phyloP scores from a whole-genome alignment of 2,113 vertebrate genomes.

The Balaenoptera acutorostrata region DNA sequence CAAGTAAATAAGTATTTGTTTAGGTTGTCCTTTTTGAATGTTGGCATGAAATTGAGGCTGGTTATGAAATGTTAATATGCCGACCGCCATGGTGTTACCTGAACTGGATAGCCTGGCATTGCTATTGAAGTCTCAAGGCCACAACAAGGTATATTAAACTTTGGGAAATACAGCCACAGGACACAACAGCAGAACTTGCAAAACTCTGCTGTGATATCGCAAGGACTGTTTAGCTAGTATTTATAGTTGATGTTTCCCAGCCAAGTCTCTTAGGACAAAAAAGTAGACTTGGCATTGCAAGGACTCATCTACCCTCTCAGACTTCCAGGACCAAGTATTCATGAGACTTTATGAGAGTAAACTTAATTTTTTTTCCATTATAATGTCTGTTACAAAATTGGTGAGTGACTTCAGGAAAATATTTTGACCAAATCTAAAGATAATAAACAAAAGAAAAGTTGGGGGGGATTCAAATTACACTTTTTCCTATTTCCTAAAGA shows the following conservation, averaged over 20 bases:
- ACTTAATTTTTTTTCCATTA: not conserved
- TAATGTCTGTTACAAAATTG: not conserved
- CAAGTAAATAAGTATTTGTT: not conserved
- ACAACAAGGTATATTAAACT: not conserved
- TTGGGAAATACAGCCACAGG: not conserved
- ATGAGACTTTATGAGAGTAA: not conserved
- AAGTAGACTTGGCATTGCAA: not conserved
- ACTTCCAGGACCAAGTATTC: not conserved
- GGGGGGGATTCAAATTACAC: not conserved
- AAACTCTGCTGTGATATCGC: not conserved
- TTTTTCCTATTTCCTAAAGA: not conserved
- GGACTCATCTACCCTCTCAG: not conserved
- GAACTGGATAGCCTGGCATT: not conserved
- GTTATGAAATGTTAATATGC: not conserved
- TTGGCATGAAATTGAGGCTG: not conserved
- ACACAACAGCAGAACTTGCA: not conserved
- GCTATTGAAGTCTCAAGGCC: not conserved
- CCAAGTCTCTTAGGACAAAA: not conserved
- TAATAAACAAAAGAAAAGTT: not conserved
- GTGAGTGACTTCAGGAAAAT: not conserved
- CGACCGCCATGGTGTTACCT: not conserved
- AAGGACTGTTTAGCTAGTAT: not conserved
- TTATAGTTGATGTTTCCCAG: constrained; percentile 2
- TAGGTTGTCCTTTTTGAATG: not conserved
- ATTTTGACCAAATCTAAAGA: constrained; percentile 16